phyloP scores from a whole-genome alignment of 2,888 invertebrate genomes.

The Pollenia labialis region DNA sequence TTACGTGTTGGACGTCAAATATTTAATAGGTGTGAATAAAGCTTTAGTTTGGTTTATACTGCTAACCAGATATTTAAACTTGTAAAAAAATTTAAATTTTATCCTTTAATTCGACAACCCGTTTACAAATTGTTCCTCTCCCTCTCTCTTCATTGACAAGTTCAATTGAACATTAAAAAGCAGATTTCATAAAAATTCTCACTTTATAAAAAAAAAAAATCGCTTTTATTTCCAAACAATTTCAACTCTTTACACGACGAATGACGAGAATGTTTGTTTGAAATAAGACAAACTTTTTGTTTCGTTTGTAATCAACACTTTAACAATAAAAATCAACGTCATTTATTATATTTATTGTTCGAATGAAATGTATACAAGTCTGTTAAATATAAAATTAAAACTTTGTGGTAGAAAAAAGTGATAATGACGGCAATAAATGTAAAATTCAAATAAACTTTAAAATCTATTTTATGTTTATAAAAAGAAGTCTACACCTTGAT shows the following conservation, averaged over 20 bases:
- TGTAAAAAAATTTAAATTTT: not conserved
- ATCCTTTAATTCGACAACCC: not conserved
- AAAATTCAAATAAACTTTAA: not conserved
- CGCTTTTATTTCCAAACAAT: slow-evolving; percentile 4
- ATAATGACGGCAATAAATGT: slow-evolving; percentile 15
- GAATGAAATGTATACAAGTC: slow-evolving; percentile 29
- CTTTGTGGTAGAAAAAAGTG: not conserved
- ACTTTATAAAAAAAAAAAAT: slow-evolving; percentile 1
- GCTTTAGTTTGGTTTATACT: too few relatives aligned
- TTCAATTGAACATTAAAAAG: too few relatives aligned
- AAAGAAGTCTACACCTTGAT: too few relatives aligned
- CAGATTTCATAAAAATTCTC: not conserved
- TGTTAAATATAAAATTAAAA: slow-evolving; percentile 14
- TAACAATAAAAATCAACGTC: slow-evolving; percentile 45
- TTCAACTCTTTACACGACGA: slow-evolving; percentile 6
- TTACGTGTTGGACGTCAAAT: too few relatives aligned
- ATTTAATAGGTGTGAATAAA: too few relatives aligned
- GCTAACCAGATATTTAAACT: not conserved
- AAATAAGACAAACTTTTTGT: not conserved
- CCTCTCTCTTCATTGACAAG: too few relatives aligned
- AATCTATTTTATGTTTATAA: too few relatives aligned
- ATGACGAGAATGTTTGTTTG: not conserved
- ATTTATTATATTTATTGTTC: slow-evolving; percentile 31
- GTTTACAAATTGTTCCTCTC: too few relatives aligned
- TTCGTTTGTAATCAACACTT: slow-evolving; percentile 44